Percentiles rank a stretch among this genome's conserved stretches.
Conservation (phyloP, 2,113 vertebrate species). For the Centropus unirufus region DNA sequence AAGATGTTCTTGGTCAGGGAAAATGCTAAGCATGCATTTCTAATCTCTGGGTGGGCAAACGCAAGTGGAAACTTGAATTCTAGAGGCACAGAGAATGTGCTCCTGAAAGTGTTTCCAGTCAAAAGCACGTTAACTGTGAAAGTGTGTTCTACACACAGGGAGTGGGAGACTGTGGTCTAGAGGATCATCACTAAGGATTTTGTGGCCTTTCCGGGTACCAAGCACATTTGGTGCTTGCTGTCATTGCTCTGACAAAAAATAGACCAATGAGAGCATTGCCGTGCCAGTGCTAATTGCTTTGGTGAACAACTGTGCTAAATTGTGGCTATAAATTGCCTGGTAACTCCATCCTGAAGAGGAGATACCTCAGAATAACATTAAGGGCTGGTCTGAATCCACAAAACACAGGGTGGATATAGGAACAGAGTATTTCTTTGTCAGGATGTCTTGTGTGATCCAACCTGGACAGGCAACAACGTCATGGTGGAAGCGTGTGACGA, state of each 20-base stretch:
- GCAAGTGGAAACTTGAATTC: conserved; percentile 65
- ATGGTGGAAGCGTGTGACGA: not conserved
- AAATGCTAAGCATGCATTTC: conserved; percentile 62
- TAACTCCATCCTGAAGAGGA: not conserved
- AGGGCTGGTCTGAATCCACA: not conserved
- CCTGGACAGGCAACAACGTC: not conserved
- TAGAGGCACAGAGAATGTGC: conserved; percentile 68
- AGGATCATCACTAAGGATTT: conserved; percentile 29
- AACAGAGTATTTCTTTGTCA: not conserved
- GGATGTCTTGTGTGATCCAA: not conserved
- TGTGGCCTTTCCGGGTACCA: not conserved
- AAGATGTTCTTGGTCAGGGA: conserved; percentile 70
- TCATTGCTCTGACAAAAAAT: not conserved
- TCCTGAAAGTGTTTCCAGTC: conserved; percentile 68
- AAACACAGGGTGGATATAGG: not conserved
- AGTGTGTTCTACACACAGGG: conserved; percentile 34
- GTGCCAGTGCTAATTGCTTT: not conserved
- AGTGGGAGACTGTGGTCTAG: conserved; percentile 25
- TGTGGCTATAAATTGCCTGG: not conserved
- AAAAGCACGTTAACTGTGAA: conserved; percentile 58
- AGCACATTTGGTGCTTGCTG: not conserved
- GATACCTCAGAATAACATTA: not conserved
- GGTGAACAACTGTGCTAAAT: not conserved
- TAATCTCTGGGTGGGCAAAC: conserved; percentile 66
- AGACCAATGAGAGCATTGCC: not conserved